Percentiles rank a stretch among this genome's conserved stretches.
Conservation (phyloP, 2,797 vertebrate species). For the Holocentrus rufus region DNA sequence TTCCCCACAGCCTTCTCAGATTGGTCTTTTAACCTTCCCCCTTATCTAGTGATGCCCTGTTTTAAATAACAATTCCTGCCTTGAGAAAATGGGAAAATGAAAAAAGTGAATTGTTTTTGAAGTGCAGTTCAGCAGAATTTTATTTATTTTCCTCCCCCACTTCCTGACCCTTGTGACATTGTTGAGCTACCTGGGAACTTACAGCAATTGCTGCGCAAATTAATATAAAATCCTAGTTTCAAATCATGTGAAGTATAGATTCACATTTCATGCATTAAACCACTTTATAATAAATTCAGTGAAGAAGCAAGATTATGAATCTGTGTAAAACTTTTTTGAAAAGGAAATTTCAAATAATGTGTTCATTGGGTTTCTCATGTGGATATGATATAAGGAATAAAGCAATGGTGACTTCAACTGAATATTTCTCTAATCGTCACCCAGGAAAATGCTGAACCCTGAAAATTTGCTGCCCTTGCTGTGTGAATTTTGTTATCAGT, state of each 20-base stretch:
- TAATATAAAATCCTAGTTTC: background rate
- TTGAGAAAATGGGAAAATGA: conserved; percentile 21
- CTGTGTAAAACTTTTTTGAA: too few species aligned
- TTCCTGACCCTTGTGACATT: background rate
- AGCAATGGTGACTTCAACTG: background rate
- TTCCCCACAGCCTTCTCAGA: conserved; percentile 42
- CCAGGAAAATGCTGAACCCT: background rate
- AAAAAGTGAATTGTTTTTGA: conserved; percentile 21
- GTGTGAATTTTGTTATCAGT: conserved; percentile 5
- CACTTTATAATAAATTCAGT: background rate
- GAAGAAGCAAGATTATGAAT: background rate
- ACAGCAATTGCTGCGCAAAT: background rate
- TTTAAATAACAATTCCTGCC: conserved; percentile 38
- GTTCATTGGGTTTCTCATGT: too few species aligned
- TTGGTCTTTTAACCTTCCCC: conserved; percentile 44
- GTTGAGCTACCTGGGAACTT: conserved; percentile 24
- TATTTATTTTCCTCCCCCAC: background rate
- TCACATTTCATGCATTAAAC: too few species aligned
- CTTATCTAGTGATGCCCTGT: conserved; percentile 33
- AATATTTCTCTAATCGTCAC: background rate
- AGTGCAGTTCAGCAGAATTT: background rate
- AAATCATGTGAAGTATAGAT: too few species aligned
- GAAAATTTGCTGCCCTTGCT: background rate
- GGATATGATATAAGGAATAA: too few species aligned
- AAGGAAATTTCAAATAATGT: too few species aligned